These are phyloP conservation scores for Bothrops jararaca DNA, from an alignment of 2,113 vertebrate species.

Conservation along the genomic window DNA sequence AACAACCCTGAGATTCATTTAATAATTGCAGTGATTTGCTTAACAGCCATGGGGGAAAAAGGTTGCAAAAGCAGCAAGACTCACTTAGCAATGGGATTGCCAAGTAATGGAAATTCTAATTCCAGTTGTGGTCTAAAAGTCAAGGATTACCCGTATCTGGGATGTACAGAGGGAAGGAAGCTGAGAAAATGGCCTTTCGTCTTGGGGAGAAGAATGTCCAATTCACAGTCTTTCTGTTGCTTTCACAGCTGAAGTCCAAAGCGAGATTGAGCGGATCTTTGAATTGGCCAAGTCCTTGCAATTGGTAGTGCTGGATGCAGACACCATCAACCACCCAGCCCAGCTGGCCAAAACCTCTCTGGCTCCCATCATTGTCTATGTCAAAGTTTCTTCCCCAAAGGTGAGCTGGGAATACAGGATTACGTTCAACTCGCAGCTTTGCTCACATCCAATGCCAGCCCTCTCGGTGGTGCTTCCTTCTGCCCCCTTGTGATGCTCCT, in stretches of 20 bases:
- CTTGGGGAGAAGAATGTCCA: too few relatives aligned
- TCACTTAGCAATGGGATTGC: neutral
- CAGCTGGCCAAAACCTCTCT: constrained; percentile 95
- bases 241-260: constrained; percentile 88
- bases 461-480: neutral
- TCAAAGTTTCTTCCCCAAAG: constrained; percentile 97
- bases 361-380: constrained; percentile 92
- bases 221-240: neutral
- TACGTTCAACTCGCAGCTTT: rapidly evolving
- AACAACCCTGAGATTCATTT: neutral
- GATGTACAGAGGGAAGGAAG: neutral
- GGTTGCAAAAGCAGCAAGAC: neutral
- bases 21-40: neutral
- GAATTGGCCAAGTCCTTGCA: constrained; percentile 95
- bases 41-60: neutral
- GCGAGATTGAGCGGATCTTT: constrained; percentile 95
- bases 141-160: neutral
- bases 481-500: neutral
- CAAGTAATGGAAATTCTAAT: neutral
- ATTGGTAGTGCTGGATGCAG: constrained; percentile 90
- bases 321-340: constrained; percentile 95
- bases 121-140: neutral
- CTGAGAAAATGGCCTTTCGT: neutral
- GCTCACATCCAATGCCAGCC: neutral
- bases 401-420: constrained; percentile 50